Conservation (phyloP, 2,797 vertebrate genomes). For the Gambelia wislizenii region DNA sequence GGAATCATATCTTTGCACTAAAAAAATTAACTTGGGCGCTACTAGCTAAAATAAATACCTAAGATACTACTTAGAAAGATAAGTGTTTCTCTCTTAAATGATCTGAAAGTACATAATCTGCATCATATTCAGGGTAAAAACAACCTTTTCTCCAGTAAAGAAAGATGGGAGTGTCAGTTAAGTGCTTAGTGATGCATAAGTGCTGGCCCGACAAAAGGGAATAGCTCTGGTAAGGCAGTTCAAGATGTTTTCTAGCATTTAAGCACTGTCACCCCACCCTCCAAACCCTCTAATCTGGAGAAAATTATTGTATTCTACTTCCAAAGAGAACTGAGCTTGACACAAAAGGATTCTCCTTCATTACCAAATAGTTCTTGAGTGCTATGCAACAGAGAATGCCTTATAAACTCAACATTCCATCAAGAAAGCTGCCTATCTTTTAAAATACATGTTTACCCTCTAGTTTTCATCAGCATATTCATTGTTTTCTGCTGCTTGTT, state of each 20-base stretch:
- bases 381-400: not conserved
- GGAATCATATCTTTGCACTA: slow-evolving; percentile 52
- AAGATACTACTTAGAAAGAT: slow-evolving; percentile 35
- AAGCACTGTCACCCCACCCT: not conserved
- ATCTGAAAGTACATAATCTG: slow-evolving; percentile 35
- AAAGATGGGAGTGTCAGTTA: not conserved
- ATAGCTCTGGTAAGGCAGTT: not conserved
- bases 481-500: slow-evolving; percentile 34
- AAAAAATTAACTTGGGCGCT: slow-evolving; percentile 40
- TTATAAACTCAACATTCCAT: slow-evolving; percentile 26
- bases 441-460: slow-evolving; percentile 13
- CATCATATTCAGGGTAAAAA: slow-evolving; percentile 30
- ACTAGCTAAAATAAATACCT: slow-evolving; percentile 27
- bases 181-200: slow-evolving; percentile 12
- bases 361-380: not conserved
- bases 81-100: slow-evolving; percentile 21
- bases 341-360: slow-evolving; percentile 7
- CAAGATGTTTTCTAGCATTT: not conserved
- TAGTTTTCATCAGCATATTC: slow-evolving; percentile 21
- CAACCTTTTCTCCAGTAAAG: slow-evolving; percentile 1
- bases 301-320: not conserved
- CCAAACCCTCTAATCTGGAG: slow-evolving; percentile 16
- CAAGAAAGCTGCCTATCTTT: slow-evolving; percentile 13
- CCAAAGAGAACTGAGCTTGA: slow-evolving; percentile 18
- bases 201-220: not conserved